Evolutionary conservation across 2,888 invertebrate species (phyloP), one percentile per base, ranked within the genome.

Genomic region (Chloroclystis v-ata): DNA sequence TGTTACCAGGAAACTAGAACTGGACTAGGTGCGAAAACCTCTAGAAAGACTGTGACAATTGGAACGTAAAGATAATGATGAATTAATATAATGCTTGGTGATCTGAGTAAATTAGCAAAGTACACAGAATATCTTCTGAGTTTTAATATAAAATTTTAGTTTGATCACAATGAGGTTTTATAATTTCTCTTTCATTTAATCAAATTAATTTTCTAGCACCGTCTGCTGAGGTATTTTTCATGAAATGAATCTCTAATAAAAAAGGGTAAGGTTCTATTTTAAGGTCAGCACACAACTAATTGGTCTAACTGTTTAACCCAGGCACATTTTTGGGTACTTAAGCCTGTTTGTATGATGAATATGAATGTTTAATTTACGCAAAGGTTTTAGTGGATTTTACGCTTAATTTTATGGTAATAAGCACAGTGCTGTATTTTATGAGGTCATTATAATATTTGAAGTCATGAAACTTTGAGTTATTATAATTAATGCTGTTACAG

Each of bases 281-380:
- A 6, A 16, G 10, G 32, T n/a, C 16, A 16, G 16, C 5, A 8
- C 9, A 26, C 14, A 9, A 32, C 32, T 4, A 32, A 32, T 32
- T 32, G 13, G 13, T 32, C 14, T 1, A 32, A 33, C 14, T 33
- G 32, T 32, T n/a, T 33, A 33, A 33, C 32, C 11, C 14, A 45
- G 37, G 12, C 38, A 39, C 29, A 33, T 44, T 45, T 42, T 30
- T 29, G 32, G 45, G 43, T 43, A 48, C 45, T 37, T 45, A 42
- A 28, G 28, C 35, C 40, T 41, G 50, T 43, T 52, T 52, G 32
- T 33, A 46, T 44, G 41, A 46, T 52, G 46, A 45, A 50, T 47
- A 49, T 42, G 47, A 55, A 47, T 52, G 35, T 43, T 39, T 38
- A 24, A 46, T 52, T 52, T 50, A 25, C 47, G 37, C 32, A 16